These are phyloP conservation scores for Pseudococcus viburni DNA, from an alignment of 2,888 invertebrate species.

Conservation along the genomic window DNA sequence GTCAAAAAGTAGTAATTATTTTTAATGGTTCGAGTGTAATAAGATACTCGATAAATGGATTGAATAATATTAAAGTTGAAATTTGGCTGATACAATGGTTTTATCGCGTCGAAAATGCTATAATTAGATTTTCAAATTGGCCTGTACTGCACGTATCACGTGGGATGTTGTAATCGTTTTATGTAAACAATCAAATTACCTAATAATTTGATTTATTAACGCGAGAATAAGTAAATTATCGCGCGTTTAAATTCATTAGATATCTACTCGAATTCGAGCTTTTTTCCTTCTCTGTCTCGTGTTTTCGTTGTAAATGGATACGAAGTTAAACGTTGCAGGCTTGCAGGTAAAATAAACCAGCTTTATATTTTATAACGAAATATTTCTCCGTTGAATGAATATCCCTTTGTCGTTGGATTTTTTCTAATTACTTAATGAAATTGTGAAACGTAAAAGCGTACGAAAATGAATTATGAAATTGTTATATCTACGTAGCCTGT, in stretches of 20 bases:
- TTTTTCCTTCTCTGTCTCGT: not conserved
- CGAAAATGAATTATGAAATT: not conserved
- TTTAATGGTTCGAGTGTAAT: no score
- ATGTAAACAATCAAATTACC: conserved; percentile 1
- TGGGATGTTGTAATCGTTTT: not conserved
- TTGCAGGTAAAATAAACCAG: not conserved
- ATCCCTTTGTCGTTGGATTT: not conserved
- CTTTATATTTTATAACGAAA: not conserved
- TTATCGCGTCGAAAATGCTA: not conserved
- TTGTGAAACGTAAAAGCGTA: not conserved
- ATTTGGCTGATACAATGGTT: not conserved
- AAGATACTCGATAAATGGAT: not conserved
- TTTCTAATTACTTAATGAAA: not conserved
- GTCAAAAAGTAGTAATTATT: no score
- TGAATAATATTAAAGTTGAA: not conserved
- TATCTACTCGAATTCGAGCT: not conserved
- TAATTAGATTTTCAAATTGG: not conserved
- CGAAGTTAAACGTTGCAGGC: not conserved
- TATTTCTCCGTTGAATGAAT: not conserved
- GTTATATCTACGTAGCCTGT: not conserved
- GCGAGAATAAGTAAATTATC: not conserved
- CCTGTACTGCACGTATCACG: not conserved
- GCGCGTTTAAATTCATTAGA: not conserved
- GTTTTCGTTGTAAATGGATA: not conserved
- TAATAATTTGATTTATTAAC: not conserved